Evolutionary conservation across 2,113 vertebrate species (phyloP), one percentile per base, ranked within the genome.

Genomic region (Microtus montanus): DNA sequence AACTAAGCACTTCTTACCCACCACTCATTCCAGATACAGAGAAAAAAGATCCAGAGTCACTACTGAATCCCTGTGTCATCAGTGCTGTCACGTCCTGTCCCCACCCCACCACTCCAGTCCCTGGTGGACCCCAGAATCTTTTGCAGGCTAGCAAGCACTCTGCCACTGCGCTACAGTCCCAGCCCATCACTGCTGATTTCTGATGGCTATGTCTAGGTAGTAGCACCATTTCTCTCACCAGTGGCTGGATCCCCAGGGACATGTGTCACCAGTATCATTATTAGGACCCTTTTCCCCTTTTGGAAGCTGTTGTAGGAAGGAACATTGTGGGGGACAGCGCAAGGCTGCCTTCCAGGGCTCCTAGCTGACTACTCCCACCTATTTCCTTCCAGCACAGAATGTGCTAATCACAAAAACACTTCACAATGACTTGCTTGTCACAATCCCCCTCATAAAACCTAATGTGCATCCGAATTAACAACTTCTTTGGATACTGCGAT

Each of bases 311-410:
- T 52, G 26, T 52, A 86, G 82, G 89, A 95, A 96, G 89, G 74
- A 94, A 80, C 92, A 91, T 1, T 71, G 44, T 83, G 58, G 54
- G 79, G 68, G 87, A 86, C 64, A 63, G 79, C 44, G 68, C 38
- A 86, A 94, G 38, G 90, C 61, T n/a, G 85, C 90, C 83, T 93
- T 95, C 85, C 95, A 95, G 49, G 3, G 66, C 79, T 95, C 94
- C 87, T 93, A 73, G 66, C 24, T 93, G 68, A 95, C 91, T 73
- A 93, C 96, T 95, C 94, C 96, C 94, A 93, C 95, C 95, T 96
- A 96, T 63, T 96, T 96, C 87, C 94, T 96, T 92, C 93, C 95
- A 95, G 92, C 90, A 97, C 88, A 94, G 83, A 96, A 95, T 97
- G 87, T 95, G 84, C 93, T 95, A 49, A 97, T 92, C 93, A 91